Evolutionary conservation across 2,113 vertebrate species (phyloP).

Genomic region (Jacana jacana): DNA sequence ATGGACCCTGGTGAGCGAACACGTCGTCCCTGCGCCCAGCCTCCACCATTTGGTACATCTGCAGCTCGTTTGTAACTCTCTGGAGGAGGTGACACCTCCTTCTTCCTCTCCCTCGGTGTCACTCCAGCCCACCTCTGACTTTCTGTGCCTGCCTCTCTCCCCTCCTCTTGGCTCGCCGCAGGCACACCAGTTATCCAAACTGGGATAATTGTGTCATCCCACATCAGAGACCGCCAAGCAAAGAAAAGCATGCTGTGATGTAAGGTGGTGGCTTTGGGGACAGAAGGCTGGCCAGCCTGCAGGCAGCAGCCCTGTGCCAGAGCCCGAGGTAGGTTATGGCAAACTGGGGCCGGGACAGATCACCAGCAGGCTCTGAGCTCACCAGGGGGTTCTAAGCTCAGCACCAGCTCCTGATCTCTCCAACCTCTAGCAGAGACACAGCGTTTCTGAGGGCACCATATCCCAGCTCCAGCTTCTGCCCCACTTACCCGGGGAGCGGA

Average conservation of each 20-base stretch:
- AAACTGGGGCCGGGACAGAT: not conserved
- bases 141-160: not conserved
- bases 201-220: not conserved
- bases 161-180: not conserved
- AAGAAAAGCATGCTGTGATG: not conserved
- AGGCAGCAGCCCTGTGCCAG: fast-evolving
- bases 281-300: not conserved
- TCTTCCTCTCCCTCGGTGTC: not conserved
- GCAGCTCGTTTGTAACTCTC: not conserved
- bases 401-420: not conserved
- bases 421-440: not conserved
- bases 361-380: not conserved
- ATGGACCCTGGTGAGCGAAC: not conserved
- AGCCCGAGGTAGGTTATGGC: fast-evolving
- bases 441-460: fast-evolving
- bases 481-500: not conserved
- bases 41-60: fast-evolving
- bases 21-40: fast-evolving
- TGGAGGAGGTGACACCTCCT: not conserved
- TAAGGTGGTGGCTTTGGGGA: not conserved
- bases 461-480: not conserved
- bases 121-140: not conserved
- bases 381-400: not conserved
- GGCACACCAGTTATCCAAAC: not conserved
- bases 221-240: not conserved